These are phyloP conservation scores for Tinea pellionella DNA, from an alignment of 2,888 invertebrate genomes.

Conservation along the genomic window DNA sequence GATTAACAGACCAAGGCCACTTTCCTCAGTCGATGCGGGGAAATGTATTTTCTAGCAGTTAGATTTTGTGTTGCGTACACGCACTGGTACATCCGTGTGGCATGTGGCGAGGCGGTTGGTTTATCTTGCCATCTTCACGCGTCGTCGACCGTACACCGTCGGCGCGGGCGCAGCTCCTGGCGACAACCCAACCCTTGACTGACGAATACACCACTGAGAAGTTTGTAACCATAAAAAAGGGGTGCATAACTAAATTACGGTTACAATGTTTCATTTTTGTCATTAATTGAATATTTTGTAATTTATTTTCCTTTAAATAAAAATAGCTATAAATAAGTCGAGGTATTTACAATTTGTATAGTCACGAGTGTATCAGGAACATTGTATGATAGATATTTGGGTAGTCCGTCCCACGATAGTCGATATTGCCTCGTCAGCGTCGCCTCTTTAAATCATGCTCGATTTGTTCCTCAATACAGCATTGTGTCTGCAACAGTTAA, in stretches of 20 bases:
- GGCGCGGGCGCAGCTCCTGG: conserved; percentile 24
- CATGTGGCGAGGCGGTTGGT: conserved; percentile 49
- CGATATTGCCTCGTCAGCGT: conserved; percentile 60
- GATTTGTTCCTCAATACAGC: conserved; percentile 49
- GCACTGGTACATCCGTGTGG: conserved; percentile 22
- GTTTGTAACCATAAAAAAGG: not conserved
- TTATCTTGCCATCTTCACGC: conserved; percentile 58
- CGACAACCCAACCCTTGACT: not conserved
- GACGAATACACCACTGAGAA: not conserved
- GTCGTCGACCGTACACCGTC: conserved; percentile 28
- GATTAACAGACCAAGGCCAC: not conserved
- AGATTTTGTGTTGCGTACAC: conserved; percentile 5
- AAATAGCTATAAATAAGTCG: not conserved
- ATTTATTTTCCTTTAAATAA: not conserved
- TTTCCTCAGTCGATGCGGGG: not conserved
- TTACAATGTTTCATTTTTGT: no score
- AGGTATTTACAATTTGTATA: not conserved
- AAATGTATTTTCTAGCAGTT: not conserved
- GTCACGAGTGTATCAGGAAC: not conserved
- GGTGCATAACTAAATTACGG: not conserved
- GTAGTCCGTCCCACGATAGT: conserved; percentile 26
- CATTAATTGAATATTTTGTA: no score
- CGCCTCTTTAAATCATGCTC: conserved; percentile 48
- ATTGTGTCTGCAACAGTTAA: conserved; percentile 59
- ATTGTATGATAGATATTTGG: conserved; percentile 1